These are phyloP conservation scores for Deroplatys truncata DNA, from an alignment of 2,888 invertebrate species.

Conservation along the genomic window DNA sequence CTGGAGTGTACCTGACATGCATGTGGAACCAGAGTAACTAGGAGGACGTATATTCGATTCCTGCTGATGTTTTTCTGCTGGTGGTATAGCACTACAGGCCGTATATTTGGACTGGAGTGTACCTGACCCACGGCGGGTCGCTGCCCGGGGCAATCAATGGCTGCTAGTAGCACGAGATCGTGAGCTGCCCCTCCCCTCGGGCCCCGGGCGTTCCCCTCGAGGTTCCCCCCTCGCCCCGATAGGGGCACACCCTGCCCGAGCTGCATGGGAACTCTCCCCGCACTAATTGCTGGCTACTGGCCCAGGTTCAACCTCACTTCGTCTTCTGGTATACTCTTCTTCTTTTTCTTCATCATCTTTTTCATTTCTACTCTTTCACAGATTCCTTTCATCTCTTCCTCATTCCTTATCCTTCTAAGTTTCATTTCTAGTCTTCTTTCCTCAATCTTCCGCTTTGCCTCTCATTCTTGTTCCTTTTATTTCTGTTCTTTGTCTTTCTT, in stretches of 20 bases:
- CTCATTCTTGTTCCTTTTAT: not conserved
- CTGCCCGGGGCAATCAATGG: slow-evolving; percentile 13
- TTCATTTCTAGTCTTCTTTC: not conserved
- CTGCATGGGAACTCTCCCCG: not conserved
- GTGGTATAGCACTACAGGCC: not conserved
- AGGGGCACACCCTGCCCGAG: not conserved
- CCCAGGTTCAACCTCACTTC: not conserved
- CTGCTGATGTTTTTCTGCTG: too few relatives aligned
- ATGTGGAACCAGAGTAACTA: too few relatives aligned
- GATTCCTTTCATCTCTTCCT: too few relatives aligned
- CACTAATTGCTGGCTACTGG: not conserved
- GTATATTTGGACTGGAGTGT: not conserved
- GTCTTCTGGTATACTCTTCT: not conserved
- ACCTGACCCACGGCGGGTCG: not conserved
- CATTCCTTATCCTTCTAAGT: too few relatives aligned
- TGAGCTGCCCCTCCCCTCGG: slow-evolving; percentile 2
- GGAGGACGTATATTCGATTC: too few relatives aligned
- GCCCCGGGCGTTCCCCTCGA: not conserved
- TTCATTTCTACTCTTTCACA: too few relatives aligned
- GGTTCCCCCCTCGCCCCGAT: not conserved
- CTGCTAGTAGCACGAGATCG: slow-evolving; percentile 17
- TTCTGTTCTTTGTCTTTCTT: not conserved
- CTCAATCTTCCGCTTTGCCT: not conserved
- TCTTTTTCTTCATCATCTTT: not conserved
- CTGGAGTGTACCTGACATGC: too few relatives aligned